These are phyloP conservation scores for Heliornis fulica DNA, from an alignment of 2,113 vertebrate species.

Conservation along the genomic window DNA sequence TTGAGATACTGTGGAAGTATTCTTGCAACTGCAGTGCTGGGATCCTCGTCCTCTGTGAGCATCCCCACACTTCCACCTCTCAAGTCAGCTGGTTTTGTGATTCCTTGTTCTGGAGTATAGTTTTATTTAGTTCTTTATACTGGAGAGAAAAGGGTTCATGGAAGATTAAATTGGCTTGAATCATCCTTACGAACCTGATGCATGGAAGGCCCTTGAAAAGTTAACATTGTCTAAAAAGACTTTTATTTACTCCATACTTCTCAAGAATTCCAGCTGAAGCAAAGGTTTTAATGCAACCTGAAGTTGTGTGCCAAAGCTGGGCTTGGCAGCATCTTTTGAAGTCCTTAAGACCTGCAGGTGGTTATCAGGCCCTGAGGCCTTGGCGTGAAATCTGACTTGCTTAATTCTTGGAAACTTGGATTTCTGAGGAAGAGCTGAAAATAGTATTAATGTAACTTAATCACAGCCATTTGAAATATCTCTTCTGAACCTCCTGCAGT, in stretches of 20 bases:
- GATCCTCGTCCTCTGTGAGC: not conserved
- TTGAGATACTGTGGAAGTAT: not conserved
- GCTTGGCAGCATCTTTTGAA: not conserved
- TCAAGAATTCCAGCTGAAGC: not conserved
- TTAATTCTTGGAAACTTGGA: not conserved
- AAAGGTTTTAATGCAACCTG: not conserved
- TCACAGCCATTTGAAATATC: not conserved
- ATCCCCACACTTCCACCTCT: not conserved
- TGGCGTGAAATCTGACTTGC: not conserved
- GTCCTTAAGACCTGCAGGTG: not conserved
- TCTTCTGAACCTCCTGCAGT: not conserved
- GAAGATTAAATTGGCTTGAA: not conserved
- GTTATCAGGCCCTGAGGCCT: not conserved
- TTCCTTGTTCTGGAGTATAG: not conserved
- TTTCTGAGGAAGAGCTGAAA: not conserved
- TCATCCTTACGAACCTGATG: not conserved
- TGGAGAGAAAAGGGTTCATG: not conserved
- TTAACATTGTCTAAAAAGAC: not conserved
- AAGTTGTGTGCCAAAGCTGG: not conserved
- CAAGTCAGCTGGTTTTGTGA: not conserved
- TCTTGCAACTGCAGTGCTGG: not conserved
- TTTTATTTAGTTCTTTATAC: not conserved
- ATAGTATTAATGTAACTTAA: not conserved
- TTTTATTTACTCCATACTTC: not conserved
- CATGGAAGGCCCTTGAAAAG: rapidly evolving